Evolutionary conservation across 1,140 invertebrate genomes (phyloP), one percentile per base, ranked within the genome.

Genomic region (Probaryconus sp.): DNA sequence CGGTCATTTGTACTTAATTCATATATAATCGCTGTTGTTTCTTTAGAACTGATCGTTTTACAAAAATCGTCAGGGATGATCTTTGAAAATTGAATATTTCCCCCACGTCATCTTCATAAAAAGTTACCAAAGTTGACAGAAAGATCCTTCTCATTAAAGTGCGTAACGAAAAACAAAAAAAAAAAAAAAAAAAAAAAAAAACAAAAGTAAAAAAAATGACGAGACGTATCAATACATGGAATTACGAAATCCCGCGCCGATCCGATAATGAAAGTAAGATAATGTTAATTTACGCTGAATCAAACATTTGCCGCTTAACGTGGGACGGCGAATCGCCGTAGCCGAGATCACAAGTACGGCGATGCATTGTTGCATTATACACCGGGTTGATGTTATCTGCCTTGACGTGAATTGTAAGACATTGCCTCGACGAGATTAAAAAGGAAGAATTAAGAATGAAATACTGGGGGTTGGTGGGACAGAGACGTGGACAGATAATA

Each of bases 361-460:
- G 58, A 51, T 65, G 75, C 60, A 80, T 82, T 82, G 77, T 82
- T 80, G 77, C 70, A 72, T 72, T 78, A 76, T 77, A 77, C 63
- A 61, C 71, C 58, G 65, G 64, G 48, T 73, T 76, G 80, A 82
- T 82, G 76, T 78, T 80, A 82, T 82, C 80, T 78, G 73, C 16
- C 72, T 64, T 76, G 77, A 83, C 79, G 74, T 83, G 80, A 80
- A 84, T 83, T 79, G 82, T 83, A 79, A 80, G 76, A 80, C 79
- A 79, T 75, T 76, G 73, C 79, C 74, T 78, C 75, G 64, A 76
- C 67, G 77, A 76, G 67, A 77, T 76, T 75, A 70, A 78, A 76
- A 78, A 77, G 61, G 43, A 50, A 74, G 64, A 53, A 64, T 65
- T 64, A 64, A 53, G 56, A 67, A 73, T 21, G 42, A 38, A 18